These are phyloP conservation scores for Cheirogaleus medius DNA, from an alignment of 2,113 vertebrate species.

Conservation along the genomic window DNA sequence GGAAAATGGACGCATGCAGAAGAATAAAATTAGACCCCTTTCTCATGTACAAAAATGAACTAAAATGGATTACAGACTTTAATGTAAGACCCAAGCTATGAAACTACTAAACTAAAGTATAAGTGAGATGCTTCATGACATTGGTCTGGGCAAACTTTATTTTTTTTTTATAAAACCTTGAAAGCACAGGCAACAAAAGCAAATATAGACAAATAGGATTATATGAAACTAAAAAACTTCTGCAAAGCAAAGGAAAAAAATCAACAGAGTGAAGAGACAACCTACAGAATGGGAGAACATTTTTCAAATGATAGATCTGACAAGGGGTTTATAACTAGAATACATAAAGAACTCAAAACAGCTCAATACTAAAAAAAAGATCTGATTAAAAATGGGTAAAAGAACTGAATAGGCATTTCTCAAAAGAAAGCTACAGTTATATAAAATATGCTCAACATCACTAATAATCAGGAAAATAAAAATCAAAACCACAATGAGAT, in stretches of 20 bases:
- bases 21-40: not conserved
- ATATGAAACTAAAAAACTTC: not conserved
- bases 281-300: not conserved
- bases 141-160: not conserved
- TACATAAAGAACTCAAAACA: not conserved
- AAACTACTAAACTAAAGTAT: not conserved
- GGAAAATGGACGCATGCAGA: not conserved
- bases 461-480: not conserved
- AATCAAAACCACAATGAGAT: not conserved
- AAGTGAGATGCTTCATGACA: not conserved
- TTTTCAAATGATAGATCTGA: not conserved
- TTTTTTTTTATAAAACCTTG: not conserved
- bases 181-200: not conserved
- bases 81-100: not conserved
- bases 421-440: not conserved
- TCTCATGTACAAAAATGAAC: not conserved
- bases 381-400: not conserved
- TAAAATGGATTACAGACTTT: not conserved
- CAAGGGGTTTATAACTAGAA: not conserved
- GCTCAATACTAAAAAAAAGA: not conserved
- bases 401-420: not conserved
- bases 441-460: not conserved
- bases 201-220: not conserved
- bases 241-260: not conserved
- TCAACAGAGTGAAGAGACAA: not conserved